Percentiles rank a stretch among this genome's conserved stretches.
Evolutionary conservation across 2,888 invertebrate genomes (phyloP).

Genomic region (Napeogenes sylphis): DNA sequence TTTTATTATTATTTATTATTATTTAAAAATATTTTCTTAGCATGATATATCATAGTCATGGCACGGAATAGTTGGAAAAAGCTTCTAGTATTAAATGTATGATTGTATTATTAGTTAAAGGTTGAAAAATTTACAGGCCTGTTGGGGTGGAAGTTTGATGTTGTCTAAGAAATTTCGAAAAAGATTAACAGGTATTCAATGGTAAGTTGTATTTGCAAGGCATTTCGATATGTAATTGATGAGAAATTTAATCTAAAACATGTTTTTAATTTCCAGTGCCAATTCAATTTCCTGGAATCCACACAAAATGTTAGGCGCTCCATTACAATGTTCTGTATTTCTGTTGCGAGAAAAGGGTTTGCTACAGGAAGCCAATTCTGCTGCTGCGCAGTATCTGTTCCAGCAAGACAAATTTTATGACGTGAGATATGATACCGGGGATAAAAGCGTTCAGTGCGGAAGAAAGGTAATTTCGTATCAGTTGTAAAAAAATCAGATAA

Average conservation of each 20-base stretch:
- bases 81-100: too few species aligned
- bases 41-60: too few species aligned
- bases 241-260: too few species aligned
- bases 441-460: slow-evolving; percentile 95
- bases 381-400: slow-evolving; percentile 86
- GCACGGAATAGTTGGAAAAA: too few species aligned
- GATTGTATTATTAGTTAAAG: too few species aligned
- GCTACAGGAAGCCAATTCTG: slow-evolving; percentile 82
- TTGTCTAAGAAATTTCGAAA: slow-evolving; percentile 81
- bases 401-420: slow-evolving; percentile 92
- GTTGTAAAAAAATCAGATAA: background rate
- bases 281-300: slow-evolving; percentile 92
- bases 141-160: slow-evolving; percentile 87
- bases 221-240: too few species aligned
- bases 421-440: slow-evolving; percentile 86
- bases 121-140: slow-evolving; percentile 75
- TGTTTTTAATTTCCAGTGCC: slow-evolving; percentile 67
- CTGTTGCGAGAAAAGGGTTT: slow-evolving; percentile 79
- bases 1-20: too few species aligned
- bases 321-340: slow-evolving; percentile 86
- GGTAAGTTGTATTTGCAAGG: slow-evolving; percentile 51
- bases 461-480: slow-evolving; percentile 79
- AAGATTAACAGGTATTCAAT: slow-evolving; percentile 81
- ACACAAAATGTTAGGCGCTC: slow-evolving; percentile 89
- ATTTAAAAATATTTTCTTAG: too few species aligned